phyloP scores from a whole-genome alignment of 2,888 invertebrate species.

The Barypeithes pellucidus region DNA sequence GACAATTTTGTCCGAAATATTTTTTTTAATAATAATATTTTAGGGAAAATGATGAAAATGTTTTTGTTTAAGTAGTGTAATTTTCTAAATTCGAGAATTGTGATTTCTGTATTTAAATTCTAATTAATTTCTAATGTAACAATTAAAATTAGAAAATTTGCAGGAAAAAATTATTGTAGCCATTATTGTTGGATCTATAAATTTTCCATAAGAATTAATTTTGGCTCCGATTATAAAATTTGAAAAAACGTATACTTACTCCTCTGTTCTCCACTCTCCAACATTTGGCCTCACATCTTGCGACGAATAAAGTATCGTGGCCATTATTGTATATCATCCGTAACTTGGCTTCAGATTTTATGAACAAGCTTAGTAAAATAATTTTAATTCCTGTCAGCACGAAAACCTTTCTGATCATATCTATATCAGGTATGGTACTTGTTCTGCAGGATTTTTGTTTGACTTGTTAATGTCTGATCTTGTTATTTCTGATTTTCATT shows the following conservation, averaged over 20 bases:
- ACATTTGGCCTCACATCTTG: conserved; percentile 77
- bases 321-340: conserved; percentile 51
- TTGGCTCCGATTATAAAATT: no score
- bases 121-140: no score
- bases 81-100: no score
- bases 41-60: no score
- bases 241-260: conserved; percentile 15
- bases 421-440: neutral
- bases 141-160: no score
- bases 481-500: neutral
- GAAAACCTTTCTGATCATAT: conserved; percentile 28
- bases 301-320: conserved; percentile 73
- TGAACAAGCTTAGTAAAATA: conserved; percentile 25
- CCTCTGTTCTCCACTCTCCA: conserved; percentile 64
- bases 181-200: no score
- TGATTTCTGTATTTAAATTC: no score
- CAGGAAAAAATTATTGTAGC: no score
- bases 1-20: no score
- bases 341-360: conserved; percentile 28
- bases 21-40: no score
- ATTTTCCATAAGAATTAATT: no score
- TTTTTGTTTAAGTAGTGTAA: no score
- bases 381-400: conserved; percentile 17
- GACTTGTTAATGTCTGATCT: neutral
- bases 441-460: neutral